phyloP scores from a whole-genome alignment of 2,888 invertebrate genomes.

The Anticlea derivata region DNA sequence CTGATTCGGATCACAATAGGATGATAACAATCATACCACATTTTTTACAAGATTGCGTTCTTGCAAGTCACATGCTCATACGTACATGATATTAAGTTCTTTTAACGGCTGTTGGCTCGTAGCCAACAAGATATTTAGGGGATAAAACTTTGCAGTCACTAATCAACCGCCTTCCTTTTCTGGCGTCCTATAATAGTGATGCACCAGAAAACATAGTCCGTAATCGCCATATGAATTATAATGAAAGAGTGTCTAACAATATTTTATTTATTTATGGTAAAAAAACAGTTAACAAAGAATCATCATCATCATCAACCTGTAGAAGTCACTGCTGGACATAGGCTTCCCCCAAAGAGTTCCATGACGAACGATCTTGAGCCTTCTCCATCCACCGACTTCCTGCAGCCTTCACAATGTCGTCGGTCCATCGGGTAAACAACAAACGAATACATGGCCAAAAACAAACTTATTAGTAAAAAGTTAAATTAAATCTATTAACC shows the following conservation, averaged over 20 bases:
- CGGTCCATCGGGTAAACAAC: too few species aligned
- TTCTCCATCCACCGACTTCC: too few species aligned
- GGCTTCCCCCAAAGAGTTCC: too few species aligned
- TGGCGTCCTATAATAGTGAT: slow-evolving; percentile 22
- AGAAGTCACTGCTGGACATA: too few species aligned
- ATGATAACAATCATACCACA: slow-evolving; percentile 23
- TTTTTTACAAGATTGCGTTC: slow-evolving; percentile 44
- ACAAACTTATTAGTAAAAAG: too few species aligned
- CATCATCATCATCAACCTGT: too few species aligned
- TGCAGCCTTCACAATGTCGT: too few species aligned
- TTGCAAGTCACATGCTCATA: slow-evolving; percentile 47
- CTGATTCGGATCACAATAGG: slow-evolving; percentile 14
- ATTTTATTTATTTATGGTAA: too few species aligned
- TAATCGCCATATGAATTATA: background rate
- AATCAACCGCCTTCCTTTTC: slow-evolving; percentile 51
- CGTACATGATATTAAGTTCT: slow-evolving; percentile 51
- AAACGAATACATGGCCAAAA: too few species aligned
- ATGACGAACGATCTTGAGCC: too few species aligned
- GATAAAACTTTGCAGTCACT: slow-evolving; percentile 60
- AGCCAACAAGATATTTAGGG: slow-evolving; percentile 48
- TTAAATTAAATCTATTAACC: too few species aligned
- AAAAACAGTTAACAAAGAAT: too few species aligned
- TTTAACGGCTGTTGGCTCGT: slow-evolving; percentile 53
- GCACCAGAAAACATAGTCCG: background rate
- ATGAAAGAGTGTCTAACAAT: background rate